Percentiles rank a stretch among this genome's conserved stretches.
Conservation (phyloP, 2,797 vertebrate species). For the Caiman crocodilus region DNA sequence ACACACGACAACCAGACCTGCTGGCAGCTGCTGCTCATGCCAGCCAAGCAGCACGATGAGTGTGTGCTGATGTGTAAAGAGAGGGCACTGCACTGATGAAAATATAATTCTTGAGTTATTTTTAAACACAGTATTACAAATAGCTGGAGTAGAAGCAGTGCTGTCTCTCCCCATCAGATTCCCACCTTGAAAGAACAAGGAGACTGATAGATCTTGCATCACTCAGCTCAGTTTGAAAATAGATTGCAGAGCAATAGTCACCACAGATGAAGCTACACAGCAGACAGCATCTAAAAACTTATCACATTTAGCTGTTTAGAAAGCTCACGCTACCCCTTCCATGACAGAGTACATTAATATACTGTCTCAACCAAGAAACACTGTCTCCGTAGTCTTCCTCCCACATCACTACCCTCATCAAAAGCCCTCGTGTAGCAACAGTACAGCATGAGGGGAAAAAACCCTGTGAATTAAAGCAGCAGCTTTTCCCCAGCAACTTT, state of each 20-base stretch:
- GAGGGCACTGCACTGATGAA: neutral
- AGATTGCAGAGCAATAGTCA: neutral
- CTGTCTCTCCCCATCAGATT: neutral
- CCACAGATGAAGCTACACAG: neutral
- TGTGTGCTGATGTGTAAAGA: accelerated
- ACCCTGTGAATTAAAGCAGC: neutral
- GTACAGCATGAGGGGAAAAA: too few species aligned
- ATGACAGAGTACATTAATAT: accelerated
- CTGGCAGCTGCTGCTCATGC: neutral
- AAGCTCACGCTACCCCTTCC: neutral
- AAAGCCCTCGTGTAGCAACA: accelerated
- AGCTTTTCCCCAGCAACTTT: neutral
- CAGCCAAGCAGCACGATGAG: accelerated
- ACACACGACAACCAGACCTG: neutral
- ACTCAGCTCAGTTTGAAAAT: accelerated
- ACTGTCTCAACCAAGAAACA: accelerated
- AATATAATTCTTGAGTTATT: neutral
- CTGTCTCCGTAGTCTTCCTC: neutral
- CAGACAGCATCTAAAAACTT: neutral
- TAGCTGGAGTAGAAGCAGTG: neutral
- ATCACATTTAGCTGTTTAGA: neutral
- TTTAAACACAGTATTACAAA: neutral
- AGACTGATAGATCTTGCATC: neutral
- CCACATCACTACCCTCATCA: too few species aligned
- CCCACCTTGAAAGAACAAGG: neutral